A percentile compares a stretch with the other conserved stretches of the same genome.
These are phyloP conservation scores for Planiliza haematocheilus DNA, from an alignment of 2,113 vertebrate genomes.

Conservation along the genomic window DNA sequence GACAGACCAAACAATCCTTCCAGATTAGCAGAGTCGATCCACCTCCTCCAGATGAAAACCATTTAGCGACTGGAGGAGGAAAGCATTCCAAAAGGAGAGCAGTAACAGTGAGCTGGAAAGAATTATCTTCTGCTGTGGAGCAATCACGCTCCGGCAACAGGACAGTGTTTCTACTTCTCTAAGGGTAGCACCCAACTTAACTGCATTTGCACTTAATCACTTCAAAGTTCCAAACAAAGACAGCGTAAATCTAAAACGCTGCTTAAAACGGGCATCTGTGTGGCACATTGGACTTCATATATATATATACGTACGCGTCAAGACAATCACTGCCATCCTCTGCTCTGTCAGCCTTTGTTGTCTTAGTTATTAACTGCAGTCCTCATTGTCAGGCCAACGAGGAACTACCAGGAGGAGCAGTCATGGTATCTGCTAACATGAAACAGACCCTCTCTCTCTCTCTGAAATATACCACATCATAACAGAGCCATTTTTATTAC, in stretches of 20 bases:
- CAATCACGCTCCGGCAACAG: conserved; percentile 37
- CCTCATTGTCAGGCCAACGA: background rate
- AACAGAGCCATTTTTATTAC: background rate
- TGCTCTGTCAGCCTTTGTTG: conserved; percentile 8
- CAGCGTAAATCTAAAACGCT: conserved; percentile 40
- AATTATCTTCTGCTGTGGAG: conserved; percentile 63
- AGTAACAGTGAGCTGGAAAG: conserved; percentile 71
- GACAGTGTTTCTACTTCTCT: conserved; percentile 38
- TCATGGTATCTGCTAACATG: conserved; percentile 5
- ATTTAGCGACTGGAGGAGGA: conserved; percentile 71
- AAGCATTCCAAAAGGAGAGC: conserved; percentile 65
- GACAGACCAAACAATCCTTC: conserved; percentile 53
- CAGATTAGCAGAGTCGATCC: conserved; percentile 55
- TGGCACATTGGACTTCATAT: conserved; percentile 32
- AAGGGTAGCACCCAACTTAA: conserved; percentile 34
- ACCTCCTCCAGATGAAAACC: conserved; percentile 78
- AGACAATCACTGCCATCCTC: conserved; percentile 4
- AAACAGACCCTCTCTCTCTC: conserved; percentile 6
- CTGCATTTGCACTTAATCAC: conserved; percentile 52
- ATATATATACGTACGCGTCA: too few relatives aligned
- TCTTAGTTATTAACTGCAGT: conserved; percentile 8
- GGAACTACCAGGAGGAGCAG: background rate
- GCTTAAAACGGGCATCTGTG: conserved; percentile 50
- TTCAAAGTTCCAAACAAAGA: conserved; percentile 51
- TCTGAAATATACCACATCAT: background rate